A percentile compares a stretch with the other conserved stretches of the same genome.
Evolutionary conservation across 2,888 invertebrate species (phyloP).

Genomic region (Leptarthrus brevirostris): DNA sequence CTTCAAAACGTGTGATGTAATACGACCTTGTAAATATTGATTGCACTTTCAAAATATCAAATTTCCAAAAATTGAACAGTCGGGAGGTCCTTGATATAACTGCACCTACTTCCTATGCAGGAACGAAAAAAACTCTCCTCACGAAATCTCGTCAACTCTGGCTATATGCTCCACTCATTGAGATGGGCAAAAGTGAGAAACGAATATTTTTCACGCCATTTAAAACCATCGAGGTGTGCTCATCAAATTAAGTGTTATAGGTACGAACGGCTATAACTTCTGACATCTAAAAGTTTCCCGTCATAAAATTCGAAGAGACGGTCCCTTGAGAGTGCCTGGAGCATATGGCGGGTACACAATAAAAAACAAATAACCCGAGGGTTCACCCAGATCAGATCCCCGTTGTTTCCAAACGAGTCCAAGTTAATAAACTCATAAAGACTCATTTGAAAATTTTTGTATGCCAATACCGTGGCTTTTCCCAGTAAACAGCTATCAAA

Average conservation of each 20-base stretch:
- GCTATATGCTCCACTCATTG: no score
- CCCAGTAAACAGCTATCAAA: slow-evolving; percentile 24
- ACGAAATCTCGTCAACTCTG: no score
- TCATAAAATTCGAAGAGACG: slow-evolving; percentile 1
- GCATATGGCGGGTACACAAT: slow-evolving; percentile 8
- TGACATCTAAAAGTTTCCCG: background rate
- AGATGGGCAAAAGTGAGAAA: no score
- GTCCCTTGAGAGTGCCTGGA: background rate
- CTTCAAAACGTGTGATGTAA: no score
- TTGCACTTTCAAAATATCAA: no score
- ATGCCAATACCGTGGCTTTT: slow-evolving; percentile 19
- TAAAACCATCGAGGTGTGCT: no score
- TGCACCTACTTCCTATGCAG: no score
- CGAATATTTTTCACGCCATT: no score
- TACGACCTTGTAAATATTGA: no score
- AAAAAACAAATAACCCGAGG: background rate
- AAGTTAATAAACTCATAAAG: slow-evolving; percentile 28
- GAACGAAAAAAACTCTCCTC: no score
- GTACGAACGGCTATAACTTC: background rate
- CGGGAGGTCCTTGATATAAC: no score
- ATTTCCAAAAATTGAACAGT: no score
- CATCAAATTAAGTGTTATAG: slow-evolving; percentile 17
- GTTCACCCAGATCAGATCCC: background rate
- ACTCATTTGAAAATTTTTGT: background rate
- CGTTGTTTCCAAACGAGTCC: background rate